Evolutionary conservation across 1,140 invertebrate genomes (phyloP).

Genomic region (Temnothorax curvispinosus): DNA sequence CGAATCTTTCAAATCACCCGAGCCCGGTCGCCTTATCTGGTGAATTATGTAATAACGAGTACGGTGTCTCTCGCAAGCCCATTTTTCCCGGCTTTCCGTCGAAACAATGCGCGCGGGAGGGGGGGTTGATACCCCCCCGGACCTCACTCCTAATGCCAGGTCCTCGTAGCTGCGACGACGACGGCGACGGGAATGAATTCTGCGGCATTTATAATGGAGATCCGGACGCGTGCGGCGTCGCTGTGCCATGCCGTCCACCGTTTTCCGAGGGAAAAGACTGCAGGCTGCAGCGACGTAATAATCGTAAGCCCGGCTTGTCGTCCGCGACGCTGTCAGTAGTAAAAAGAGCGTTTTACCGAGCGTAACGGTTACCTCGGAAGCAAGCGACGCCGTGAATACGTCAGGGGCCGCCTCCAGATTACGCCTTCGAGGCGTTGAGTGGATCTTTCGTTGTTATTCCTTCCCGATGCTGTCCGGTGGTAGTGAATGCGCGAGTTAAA

Average conservation of each 20-base stretch:
- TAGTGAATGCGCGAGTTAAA: slow-evolving; percentile 33
- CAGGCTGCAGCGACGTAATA: slow-evolving; percentile 56
- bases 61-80: background rate
- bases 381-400: slow-evolving; percentile 30
- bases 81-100: slow-evolving; percentile 50
- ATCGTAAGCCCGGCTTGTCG: slow-evolving; percentile 60
- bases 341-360: slow-evolving; percentile 65
- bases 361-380: slow-evolving; percentile 57
- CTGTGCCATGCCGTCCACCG: background rate
- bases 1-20: slow-evolving; percentile 49
- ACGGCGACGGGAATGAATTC: slow-evolving; percentile 60
- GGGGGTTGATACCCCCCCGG: background rate
- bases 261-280: slow-evolving; percentile 35
- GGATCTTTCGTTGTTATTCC: slow-evolving; percentile 53
- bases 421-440: slow-evolving; percentile 42
- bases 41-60: slow-evolving; percentile 56
- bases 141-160: slow-evolving; percentile 9
- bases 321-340: slow-evolving; percentile 50
- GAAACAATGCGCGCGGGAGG: slow-evolving; percentile 33
- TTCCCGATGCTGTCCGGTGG: slow-evolving; percentile 11
- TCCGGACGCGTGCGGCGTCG: slow-evolving; percentile 35
- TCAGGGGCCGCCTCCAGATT: slow-evolving; percentile 41
- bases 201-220: slow-evolving; percentile 59
- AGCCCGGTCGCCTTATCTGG: slow-evolving; percentile 20
- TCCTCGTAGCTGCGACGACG: slow-evolving; percentile 14